These are phyloP conservation scores for Hoplostethus mediterraneus DNA, from an alignment of 2,797 vertebrate species.

Conservation along the genomic window DNA sequence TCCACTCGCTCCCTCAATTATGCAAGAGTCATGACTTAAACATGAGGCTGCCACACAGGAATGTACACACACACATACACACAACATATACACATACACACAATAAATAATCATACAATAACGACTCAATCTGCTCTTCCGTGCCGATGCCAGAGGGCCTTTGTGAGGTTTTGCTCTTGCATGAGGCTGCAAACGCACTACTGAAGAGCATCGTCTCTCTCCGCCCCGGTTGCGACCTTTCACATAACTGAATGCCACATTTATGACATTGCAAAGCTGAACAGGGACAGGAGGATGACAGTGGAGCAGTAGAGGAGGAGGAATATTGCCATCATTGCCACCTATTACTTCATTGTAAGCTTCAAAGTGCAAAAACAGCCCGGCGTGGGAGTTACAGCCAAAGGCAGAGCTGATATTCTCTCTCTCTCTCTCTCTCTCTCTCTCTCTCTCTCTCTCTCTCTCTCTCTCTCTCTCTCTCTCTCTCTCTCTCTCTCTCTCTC, in stretches of 20 bases:
- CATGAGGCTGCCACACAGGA: conserved; percentile 71
- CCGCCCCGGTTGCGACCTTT: not conserved
- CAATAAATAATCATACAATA: conserved; percentile 43
- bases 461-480: no score
- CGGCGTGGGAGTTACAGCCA: conserved; percentile 66
- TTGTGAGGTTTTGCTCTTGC: conserved; percentile 5
- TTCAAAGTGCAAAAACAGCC: conserved; percentile 63
- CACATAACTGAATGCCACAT: not conserved
- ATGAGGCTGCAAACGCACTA: conserved; percentile 5
- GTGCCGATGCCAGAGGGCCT: conserved; percentile 30
- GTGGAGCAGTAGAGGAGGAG: conserved; percentile 39
- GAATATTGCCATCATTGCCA: conserved; percentile 45
- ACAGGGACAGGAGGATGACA: conserved; percentile 20
- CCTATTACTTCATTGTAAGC: conserved; percentile 62
- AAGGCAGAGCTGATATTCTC: conserved; percentile 50
- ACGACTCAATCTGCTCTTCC: conserved; percentile 42
- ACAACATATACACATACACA: conserved; percentile 32
- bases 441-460: no score
- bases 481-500: no score
- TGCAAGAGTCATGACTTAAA: conserved; percentile 83
- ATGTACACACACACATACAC: conserved; percentile 26
- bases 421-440: no score
- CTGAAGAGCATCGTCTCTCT: not conserved
- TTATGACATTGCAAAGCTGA: not conserved
- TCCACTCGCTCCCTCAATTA: conserved; percentile 80